Conservation (phyloP, 2,888 invertebrate genomes). For the Cryptocheilus praepositus region DNA sequence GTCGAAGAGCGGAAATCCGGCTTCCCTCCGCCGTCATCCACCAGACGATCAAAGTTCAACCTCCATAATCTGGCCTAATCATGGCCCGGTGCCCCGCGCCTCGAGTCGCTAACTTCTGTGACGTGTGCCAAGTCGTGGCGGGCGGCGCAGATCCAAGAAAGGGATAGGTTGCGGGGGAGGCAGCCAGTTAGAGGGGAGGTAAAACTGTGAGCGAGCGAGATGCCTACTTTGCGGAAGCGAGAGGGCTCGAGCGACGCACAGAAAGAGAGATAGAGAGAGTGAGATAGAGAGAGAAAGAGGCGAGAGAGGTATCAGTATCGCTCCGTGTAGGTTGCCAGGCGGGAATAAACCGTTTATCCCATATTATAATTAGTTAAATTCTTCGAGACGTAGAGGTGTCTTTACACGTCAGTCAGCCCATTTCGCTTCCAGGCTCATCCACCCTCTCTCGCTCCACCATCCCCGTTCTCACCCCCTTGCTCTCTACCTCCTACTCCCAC, state of each 20-base stretch:
- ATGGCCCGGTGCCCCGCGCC: slow-evolving; percentile 55
- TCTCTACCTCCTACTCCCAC: slow-evolving; percentile 36
- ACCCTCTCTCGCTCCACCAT: slow-evolving; percentile 42
- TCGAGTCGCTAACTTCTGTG: slow-evolving; percentile 69
- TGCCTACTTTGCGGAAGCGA: slow-evolving; percentile 15
- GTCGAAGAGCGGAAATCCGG: slow-evolving; percentile 40
- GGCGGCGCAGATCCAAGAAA: slow-evolving; percentile 51
- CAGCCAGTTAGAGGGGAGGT: neutral
- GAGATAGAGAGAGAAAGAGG: slow-evolving; percentile 44
- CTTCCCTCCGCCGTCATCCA: slow-evolving; percentile 37
- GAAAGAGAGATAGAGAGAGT: slow-evolving; percentile 41
- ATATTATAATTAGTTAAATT: slow-evolving; percentile 75
- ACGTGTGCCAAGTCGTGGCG: slow-evolving; percentile 67
- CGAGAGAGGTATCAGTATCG: slow-evolving; percentile 67
- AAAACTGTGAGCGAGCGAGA: slow-evolving; percentile 30
- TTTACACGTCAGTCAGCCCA: slow-evolving; percentile 74
- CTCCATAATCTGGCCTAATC: slow-evolving; percentile 62
- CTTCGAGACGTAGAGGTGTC: slow-evolving; percentile 74
- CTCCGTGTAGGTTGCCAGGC: slow-evolving; percentile 68
- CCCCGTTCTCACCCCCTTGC: slow-evolving; percentile 37
- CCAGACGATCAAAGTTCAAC: slow-evolving; percentile 62
- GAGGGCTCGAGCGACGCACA: slow-evolving; percentile 29
- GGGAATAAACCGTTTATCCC: slow-evolving; percentile 73
- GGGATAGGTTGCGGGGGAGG: neutral
- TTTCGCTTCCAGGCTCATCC: slow-evolving; percentile 72